Conservation (phyloP, 1,140 invertebrate species). For the Psix sp. region DNA sequence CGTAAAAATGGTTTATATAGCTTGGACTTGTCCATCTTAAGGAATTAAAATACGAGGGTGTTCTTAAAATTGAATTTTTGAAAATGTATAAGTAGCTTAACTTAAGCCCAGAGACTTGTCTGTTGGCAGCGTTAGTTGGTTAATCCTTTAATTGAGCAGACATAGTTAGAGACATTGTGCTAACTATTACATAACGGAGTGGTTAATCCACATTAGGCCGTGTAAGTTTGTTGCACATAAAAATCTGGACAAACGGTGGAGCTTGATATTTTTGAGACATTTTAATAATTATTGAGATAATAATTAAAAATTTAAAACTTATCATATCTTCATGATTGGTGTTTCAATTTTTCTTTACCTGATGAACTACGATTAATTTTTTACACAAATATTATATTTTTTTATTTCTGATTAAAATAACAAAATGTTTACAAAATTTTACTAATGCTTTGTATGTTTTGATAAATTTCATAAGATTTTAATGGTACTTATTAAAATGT, state of each 20-base stretch:
- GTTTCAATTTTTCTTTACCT: too few species aligned
- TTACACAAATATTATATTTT: too few species aligned
- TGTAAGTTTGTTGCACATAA: slow-evolving; percentile 4
- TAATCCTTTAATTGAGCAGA: slow-evolving; percentile 73
- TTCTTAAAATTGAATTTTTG: slow-evolving; percentile 40
- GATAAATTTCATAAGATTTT: too few species aligned
- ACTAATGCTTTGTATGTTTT: too few species aligned
- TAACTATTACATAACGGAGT: slow-evolving; percentile 57
- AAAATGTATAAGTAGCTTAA: slow-evolving; percentile 32
- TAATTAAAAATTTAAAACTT: too few species aligned
- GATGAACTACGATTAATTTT: too few species aligned
- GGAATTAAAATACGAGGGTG: neutral
- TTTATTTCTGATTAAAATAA: too few species aligned
- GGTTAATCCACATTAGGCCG: slow-evolving; percentile 32
- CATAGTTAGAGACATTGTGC: slow-evolving; percentile 68
- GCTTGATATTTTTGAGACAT: too few species aligned
- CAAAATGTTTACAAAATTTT: too few species aligned
- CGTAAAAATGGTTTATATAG: neutral
- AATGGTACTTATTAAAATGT: too few species aligned
- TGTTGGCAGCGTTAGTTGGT: slow-evolving; percentile 47
- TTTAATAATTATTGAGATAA: too few species aligned
- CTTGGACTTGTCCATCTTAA: neutral
- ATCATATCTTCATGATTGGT: too few species aligned
- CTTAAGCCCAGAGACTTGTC: slow-evolving; percentile 27
- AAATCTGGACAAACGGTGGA: slow-evolving; percentile 7